Evolutionary conservation across 1,140 invertebrate species (phyloP), one percentile per base, ranked within the genome.

Genomic region (Metaphire vulgaris): DNA sequence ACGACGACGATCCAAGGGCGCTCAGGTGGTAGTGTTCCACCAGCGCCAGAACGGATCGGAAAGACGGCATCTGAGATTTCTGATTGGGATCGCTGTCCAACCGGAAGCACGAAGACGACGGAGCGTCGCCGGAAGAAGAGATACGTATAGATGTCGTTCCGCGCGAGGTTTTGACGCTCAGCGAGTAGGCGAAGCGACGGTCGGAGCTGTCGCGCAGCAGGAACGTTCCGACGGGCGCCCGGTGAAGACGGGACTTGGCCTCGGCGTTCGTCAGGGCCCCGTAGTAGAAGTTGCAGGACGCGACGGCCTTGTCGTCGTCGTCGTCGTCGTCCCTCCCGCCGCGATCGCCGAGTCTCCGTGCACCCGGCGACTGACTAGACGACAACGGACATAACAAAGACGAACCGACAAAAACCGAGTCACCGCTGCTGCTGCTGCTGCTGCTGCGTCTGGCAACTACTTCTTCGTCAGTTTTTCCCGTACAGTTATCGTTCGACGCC

Each of bases 101-200:
- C 30, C 90, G 87, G 87, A 94, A 95, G 76, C 89, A 88, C 0
- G 6, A 6, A 6, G 41, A 12, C 41, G 41, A 56, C 41, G 41
- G 6, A 56, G 6, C 21, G 41, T 92, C 92, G 78, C 89, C 85
- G 41, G 87, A 86, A 83, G 91, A 93, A 72, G 91, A 89, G 26
- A 95, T 89, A 34, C 94, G 86, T 0, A 95, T 91, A 33, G 92
- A 93, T 0, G 92, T 95, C 0, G 93, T 92, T 0, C 93, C 93
- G 34, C 90, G 85, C 21, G 89, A 88, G 0, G 93, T 95, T 83
- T 94, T 92, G 14, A 95, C 91, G 80, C 92, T 93, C 21, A 96
- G 86, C 1, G 92, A 90, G 82, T 92, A 95, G 33, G 92, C 89
- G 85, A 90, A 93, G 78, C 89, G 89, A 1, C 89, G 89, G 83